These are phyloP conservation scores for Penaeus monodon DNA, from an alignment of 2,888 invertebrate species.

Conservation along the genomic window DNA sequence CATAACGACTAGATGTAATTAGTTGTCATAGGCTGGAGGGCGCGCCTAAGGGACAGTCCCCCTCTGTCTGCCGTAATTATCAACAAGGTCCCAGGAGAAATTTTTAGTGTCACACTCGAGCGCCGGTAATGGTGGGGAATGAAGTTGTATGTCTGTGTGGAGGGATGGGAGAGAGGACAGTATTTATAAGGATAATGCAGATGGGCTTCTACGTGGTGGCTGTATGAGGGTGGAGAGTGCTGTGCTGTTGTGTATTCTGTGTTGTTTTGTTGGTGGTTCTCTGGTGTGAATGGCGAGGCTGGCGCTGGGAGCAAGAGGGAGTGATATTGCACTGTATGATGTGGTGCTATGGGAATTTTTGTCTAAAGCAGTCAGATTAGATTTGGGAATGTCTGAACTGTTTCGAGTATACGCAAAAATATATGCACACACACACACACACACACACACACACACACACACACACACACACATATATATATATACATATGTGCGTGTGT, in stretches of 20 bases:
- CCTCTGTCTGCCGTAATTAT: conserved; percentile 49
- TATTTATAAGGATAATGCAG: conserved; percentile 30
- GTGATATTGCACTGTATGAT: too few species aligned
- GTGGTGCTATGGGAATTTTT: too few species aligned
- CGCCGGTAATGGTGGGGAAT: conserved; percentile 42
- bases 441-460: too few species aligned
- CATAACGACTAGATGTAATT: conserved; percentile 43
- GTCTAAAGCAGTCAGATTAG: too few species aligned
- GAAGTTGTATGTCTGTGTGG: conserved; percentile 30
- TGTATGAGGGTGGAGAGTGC: neutral
- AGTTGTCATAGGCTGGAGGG: conserved; percentile 47
- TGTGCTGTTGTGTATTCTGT: neutral
- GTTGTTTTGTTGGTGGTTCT: neutral
- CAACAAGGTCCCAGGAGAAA: conserved; percentile 48
- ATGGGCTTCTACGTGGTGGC: neutral
- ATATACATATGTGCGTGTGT: neutral
- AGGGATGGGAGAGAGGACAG: neutral
- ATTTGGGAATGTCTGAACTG: too few species aligned
- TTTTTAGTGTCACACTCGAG: conserved; percentile 49
- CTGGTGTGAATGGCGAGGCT: neutral
- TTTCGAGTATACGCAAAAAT: too few species aligned
- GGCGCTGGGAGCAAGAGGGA: too few species aligned
- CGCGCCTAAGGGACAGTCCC: neutral
- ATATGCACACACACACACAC: too few species aligned
- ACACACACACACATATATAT: neutral